Percentiles rank a stretch among this genome's conserved stretches.
Conservation (phyloP, 1,140 invertebrate species). For the Drosophila bifasciata region DNA sequence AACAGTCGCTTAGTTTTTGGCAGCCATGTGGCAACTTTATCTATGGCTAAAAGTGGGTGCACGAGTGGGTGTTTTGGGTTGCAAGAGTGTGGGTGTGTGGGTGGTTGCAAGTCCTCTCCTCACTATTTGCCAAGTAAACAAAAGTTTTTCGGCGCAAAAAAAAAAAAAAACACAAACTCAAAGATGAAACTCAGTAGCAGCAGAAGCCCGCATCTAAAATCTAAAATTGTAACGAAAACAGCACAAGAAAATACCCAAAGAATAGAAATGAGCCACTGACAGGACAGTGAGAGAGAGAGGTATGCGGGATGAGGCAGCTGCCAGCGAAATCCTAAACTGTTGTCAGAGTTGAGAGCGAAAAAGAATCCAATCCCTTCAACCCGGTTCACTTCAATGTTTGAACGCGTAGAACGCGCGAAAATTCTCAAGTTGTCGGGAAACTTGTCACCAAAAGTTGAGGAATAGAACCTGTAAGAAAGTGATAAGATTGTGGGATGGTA, state of each 20-base stretch:
- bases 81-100: too few relatives aligned
- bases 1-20: slow-evolving; percentile 64
- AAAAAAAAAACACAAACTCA: slow-evolving; percentile 69
- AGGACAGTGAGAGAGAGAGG: neutral
- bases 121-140: slow-evolving; percentile 77
- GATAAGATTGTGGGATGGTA: neutral
- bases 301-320: slow-evolving; percentile 23
- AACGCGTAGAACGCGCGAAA: slow-evolving; percentile 48
- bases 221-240: slow-evolving; percentile 46
- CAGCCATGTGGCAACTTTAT: slow-evolving; percentile 34
- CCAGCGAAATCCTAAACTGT: slow-evolving; percentile 7
- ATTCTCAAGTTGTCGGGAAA: slow-evolving; percentile 52
- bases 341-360: slow-evolving; percentile 11
- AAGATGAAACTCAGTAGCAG: slow-evolving; percentile 64
- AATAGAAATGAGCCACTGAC: slow-evolving; percentile 5
- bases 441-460: slow-evolving; percentile 23
- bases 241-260: slow-evolving; percentile 21
- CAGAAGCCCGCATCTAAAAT: slow-evolving; percentile 39
- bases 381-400: slow-evolving; percentile 32
- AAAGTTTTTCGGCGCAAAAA: slow-evolving; percentile 76
- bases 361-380: slow-evolving; percentile 15
- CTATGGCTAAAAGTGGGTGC: slow-evolving; percentile 2
- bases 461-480: neutral
- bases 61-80: neutral
- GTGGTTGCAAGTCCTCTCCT: slow-evolving; percentile 29